Evolutionary conservation across 2,888 invertebrate species (phyloP).

Genomic region (Thereva nobilitata): DNA sequence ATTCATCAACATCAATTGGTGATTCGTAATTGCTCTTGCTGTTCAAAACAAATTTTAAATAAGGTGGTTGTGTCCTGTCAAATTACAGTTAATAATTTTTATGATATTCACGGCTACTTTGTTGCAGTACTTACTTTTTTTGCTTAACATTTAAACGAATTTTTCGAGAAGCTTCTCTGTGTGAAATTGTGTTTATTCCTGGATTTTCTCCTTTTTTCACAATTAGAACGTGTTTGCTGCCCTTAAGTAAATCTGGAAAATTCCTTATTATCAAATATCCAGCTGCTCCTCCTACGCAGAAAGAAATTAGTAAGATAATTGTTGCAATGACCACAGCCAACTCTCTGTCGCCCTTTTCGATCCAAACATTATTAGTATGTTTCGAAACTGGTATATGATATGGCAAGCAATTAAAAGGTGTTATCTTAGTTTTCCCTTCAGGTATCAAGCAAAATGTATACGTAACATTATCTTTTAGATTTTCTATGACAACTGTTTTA

Average conservation of each 20-base stretch:
- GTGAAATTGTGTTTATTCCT: conserved; percentile 48
- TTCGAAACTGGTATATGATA: conserved; percentile 47
- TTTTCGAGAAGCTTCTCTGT: conserved; percentile 41
- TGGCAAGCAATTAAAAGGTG: conserved; percentile 53
- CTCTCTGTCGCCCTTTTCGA: conserved; percentile 47
- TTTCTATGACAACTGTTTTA: conserved; percentile 44
- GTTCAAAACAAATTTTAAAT: conserved; percentile 9
- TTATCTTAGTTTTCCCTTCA: conserved; percentile 43
- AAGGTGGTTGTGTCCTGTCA: conserved; percentile 39
- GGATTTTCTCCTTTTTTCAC: conserved; percentile 49
- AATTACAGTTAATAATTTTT: conserved; percentile 9
- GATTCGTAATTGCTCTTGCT: conserved; percentile 38
- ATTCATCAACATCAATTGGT: conserved; percentile 39
- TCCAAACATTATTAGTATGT: conserved; percentile 43
- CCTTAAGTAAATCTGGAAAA: conserved; percentile 51
- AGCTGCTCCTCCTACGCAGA: conserved; percentile 47
- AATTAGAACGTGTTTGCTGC: conserved; percentile 51
- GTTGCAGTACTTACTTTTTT: conserved; percentile 40
- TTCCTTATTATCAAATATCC: conserved; percentile 50
- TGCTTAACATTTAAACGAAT: conserved; percentile 16
- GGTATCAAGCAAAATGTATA: conserved; percentile 53
- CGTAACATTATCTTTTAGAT: conserved; percentile 47
- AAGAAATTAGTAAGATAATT: conserved; percentile 49
- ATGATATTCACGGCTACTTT: background rate
- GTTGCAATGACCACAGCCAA: conserved; percentile 50